Evolutionary conservation across 2,113 vertebrate genomes (phyloP).

Genomic region (Clarias gariepinus): DNA sequence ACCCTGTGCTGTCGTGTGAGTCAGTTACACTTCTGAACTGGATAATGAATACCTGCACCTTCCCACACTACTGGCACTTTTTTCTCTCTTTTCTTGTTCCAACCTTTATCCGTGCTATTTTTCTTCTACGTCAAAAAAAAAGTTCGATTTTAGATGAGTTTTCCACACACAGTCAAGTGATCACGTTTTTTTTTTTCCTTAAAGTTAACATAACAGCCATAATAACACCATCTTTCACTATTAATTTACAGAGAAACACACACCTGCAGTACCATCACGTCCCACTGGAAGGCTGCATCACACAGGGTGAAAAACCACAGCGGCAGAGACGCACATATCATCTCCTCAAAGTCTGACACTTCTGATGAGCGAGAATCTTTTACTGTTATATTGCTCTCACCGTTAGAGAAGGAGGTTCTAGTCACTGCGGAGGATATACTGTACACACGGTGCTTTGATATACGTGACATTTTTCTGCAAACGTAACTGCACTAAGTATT

Average conservation of each 20-base stretch:
- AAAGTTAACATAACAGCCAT: background rate
- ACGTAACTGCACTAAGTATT: background rate
- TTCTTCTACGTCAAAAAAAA: background rate
- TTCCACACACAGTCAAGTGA: background rate
- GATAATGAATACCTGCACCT: background rate
- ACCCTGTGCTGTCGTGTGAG: background rate
- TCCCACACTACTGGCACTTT: background rate
- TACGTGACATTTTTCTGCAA: background rate
- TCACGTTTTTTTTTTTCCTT: background rate
- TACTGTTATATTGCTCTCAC: background rate
- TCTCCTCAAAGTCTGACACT: background rate
- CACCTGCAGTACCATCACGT: constrained; percentile 6
- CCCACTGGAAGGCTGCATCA: constrained; percentile 15
- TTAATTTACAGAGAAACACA: background rate
- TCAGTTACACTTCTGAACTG: background rate
- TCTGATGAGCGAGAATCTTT: background rate
- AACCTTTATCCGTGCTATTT: background rate
- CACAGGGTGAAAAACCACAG: background rate
- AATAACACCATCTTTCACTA: background rate
- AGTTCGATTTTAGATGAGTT: background rate
- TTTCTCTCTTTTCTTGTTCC: background rate
- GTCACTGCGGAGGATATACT: background rate
- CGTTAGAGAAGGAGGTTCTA: background rate
- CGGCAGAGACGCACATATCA: background rate
- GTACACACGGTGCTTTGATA: background rate